Percentiles rank a stretch among this genome's conserved stretches.
Conservation (phyloP, 2,797 vertebrate genomes). For the Avahi laniger region DNA sequence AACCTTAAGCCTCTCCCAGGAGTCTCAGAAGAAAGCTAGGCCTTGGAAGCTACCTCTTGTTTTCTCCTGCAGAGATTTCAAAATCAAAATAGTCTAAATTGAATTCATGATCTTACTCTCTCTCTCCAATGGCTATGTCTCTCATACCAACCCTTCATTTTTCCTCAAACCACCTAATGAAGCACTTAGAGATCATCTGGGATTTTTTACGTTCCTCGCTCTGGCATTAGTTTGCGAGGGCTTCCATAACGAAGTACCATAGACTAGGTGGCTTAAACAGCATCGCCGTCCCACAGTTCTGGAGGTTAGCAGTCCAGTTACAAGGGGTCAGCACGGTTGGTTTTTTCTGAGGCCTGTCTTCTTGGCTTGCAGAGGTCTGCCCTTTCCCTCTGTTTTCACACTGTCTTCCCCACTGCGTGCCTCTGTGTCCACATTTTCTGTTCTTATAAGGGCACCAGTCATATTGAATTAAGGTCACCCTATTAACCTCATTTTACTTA, state of each 20-base stretch:
- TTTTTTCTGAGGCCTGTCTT: background rate
- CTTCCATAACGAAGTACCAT: background rate
- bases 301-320: background rate
- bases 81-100: background rate
- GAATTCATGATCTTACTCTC: background rate
- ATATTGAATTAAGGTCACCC: background rate
- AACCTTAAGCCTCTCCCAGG: background rate
- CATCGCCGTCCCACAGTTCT: background rate
- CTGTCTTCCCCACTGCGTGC: background rate
- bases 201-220: background rate
- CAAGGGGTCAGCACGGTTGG: background rate
- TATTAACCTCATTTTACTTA: background rate
- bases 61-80: background rate
- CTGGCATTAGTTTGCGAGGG: background rate
- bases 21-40: background rate
- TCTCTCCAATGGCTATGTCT: background rate
- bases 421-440: background rate
- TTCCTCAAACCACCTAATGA: background rate
- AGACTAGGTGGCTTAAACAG: background rate
- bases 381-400: background rate
- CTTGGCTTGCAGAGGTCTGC: background rate
- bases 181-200: background rate
- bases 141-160: fast-evolving
- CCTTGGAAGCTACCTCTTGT: background rate
- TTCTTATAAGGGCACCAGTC: background rate